phyloP scores from a whole-genome alignment of 2,888 invertebrate species.

The Perithous albicinctus region DNA sequence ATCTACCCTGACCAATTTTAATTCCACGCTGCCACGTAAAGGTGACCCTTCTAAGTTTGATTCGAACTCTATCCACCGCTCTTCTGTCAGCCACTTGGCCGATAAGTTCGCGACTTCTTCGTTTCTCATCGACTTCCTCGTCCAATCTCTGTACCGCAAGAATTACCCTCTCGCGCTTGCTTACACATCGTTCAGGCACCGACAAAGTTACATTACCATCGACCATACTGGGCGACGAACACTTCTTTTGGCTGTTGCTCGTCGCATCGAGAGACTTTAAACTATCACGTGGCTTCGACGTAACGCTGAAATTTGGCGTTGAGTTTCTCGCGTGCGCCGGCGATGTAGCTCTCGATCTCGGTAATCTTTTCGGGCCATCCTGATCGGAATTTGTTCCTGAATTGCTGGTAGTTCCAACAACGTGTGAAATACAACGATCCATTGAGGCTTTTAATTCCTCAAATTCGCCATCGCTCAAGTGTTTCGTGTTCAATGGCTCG shows the following conservation, averaged over 20 bases:
- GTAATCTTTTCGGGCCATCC: conserved; percentile 73
- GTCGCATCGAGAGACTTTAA: conserved; percentile 71
- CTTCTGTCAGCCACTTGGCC: conserved; percentile 87
- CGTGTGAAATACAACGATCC: conserved; percentile 95
- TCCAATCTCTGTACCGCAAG: conserved; percentile 88
- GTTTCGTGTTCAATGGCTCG: conserved; percentile 92
- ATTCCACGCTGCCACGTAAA: conserved; percentile 98
- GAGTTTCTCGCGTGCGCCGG: conserved; percentile 74
- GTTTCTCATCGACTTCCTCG: conserved; percentile 87
- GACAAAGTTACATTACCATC: conserved; percentile 72
- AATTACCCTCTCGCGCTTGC: conserved; percentile 83
- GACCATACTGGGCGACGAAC: conserved; percentile 57
- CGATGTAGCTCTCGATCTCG: conserved; percentile 79
- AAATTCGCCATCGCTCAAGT: conserved; percentile 92
- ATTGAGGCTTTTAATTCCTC: conserved; percentile 91
- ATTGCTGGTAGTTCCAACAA: conserved; percentile 89
- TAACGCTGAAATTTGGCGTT: conserved; percentile 72
- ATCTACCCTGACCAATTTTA: conserved; percentile 96
- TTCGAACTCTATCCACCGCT: conserved; percentile 88
- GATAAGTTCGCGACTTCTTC: conserved; percentile 87
- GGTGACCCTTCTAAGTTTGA: conserved; percentile 92
- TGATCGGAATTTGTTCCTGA: conserved; percentile 67
- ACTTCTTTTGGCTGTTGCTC: conserved; percentile 62
- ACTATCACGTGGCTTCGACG: conserved; percentile 74
- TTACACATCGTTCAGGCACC: conserved; percentile 70